Evolutionary conservation across 2,888 invertebrate genomes (phyloP).

Genomic region (Eilema depressum): DNA sequence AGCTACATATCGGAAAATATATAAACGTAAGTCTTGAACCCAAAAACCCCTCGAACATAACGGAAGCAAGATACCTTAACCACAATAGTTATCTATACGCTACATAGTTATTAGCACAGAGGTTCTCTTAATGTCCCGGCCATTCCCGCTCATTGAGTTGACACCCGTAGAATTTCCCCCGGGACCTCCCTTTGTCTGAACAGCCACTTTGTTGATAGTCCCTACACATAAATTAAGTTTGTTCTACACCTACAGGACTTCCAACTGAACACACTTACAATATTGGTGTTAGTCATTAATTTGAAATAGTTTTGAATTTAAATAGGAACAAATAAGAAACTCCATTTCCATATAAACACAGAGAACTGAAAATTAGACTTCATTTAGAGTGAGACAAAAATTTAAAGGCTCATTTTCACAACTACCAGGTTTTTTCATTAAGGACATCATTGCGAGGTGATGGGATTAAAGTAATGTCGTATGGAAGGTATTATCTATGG

Average conservation of each 20-base stretch:
- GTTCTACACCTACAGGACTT: neutral
- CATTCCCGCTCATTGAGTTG: slow-evolving; percentile 3
- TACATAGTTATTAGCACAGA: slow-evolving; percentile 7
- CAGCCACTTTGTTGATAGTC: slow-evolving; percentile 16
- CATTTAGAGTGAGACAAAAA: too few relatives aligned
- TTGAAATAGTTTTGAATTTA: neutral
- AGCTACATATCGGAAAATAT: neutral
- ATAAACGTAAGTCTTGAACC: neutral
- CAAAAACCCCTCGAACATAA: neutral
- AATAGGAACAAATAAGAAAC: neutral
- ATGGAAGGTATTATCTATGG: too few relatives aligned
- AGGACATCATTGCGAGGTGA: too few relatives aligned
- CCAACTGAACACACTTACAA: neutral
- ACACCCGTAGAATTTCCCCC: slow-evolving; percentile 16
- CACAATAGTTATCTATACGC: neutral
- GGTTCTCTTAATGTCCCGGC: slow-evolving; percentile 10
- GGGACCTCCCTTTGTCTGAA: slow-evolving; percentile 2
- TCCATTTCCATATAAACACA: too few relatives aligned
- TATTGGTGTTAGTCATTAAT: neutral
- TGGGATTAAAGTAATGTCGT: too few relatives aligned
- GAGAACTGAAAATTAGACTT: too few relatives aligned
- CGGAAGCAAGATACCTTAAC: neutral
- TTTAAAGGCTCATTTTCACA: too few relatives aligned
- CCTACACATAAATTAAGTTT: slow-evolving; percentile 14
- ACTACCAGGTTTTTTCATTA: too few relatives aligned